Conservation (phyloP, 1,140 invertebrate genomes). For the Pseudomyrmex pallidus region DNA sequence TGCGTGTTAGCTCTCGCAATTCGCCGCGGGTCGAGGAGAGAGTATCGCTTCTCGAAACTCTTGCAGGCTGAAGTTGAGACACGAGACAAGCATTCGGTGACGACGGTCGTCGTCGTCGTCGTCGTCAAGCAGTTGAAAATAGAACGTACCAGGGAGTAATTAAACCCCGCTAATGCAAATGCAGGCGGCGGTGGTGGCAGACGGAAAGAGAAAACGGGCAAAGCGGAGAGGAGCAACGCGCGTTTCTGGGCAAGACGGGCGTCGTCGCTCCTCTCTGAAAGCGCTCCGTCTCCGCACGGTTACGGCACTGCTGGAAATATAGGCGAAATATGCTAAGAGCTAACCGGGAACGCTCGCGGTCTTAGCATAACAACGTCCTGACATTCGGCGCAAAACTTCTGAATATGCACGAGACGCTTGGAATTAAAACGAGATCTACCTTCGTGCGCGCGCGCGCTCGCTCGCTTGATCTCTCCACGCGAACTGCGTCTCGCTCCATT, state of each 20-base stretch:
- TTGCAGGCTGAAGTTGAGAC: conserved; percentile 44
- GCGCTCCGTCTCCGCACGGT: conserved; percentile 44
- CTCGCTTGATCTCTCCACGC: background rate
- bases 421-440: conserved; percentile 70
- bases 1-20: conserved; percentile 19
- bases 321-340: conserved; percentile 79
- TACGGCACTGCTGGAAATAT: conserved; percentile 74
- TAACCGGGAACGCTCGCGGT: conserved; percentile 68
- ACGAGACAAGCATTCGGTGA: conserved; percentile 50
- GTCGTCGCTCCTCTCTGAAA: conserved; percentile 4
- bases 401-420: conserved; percentile 76
- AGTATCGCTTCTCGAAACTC: conserved; percentile 32
- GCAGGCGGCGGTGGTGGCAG: conserved; percentile 2
- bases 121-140: conserved; percentile 51
- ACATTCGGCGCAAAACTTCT: conserved; percentile 77
- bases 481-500: conserved; percentile 4
- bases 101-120: conserved; percentile 15
- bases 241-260: background rate
- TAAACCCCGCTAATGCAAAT: conserved; percentile 74
- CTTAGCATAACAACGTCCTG: conserved; percentile 80
- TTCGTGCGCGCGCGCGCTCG: conserved; percentile 23
- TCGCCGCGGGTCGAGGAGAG: conserved; percentile 1
- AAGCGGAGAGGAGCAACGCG: conserved; percentile 4
- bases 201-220: background rate
- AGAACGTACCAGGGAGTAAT: conserved; percentile 66